Base-by-base conservation (phyloP, 2,113 vertebrate genomes). In the Nothoprocta pentlandii region DNA sequence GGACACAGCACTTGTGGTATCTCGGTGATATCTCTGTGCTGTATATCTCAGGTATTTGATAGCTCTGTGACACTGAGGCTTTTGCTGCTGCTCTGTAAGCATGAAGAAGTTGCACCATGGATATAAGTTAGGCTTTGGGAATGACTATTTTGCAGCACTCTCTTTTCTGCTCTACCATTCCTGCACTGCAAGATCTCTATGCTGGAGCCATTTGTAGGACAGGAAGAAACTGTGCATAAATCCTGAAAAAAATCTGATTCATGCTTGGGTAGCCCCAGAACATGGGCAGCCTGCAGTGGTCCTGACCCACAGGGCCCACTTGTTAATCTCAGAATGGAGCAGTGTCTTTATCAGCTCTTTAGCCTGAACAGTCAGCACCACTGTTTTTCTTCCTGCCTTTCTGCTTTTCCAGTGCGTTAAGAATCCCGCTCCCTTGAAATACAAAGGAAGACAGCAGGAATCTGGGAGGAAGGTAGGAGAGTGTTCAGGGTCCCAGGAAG, bases 331-430 rank as follows among this genome's bases (percentile, higher is more conserved):
- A 16, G 75, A 32, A 8, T 87, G 84, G 75, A 73, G 34, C 88
- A 82, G 58, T 22, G 59, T 91, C 66, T 85, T 79, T 21, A 54
- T 68, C 78, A 85, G 88, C 80, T 87, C 51, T 81, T 93, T 51
- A 74, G 0, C 26, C 36, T 54, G n/a, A 88, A 42, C 44, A 32
- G 49, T 9, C 80, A 90, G 36, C 64, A 68, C 23, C 77, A 41
- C n/a, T 6, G 34, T n/a, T 87, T 79, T 73, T 53, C 42, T 89
- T 91, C 41, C 54, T 16, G 32, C 49, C 53, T 9, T 46, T 84
- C 20, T 58, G 28, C 28, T 84, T 84, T 64, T 32, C 51, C 84
- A 42, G 14, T 78, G 23, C 51, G 76, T 87, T 34, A 70, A 90
- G 49, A 81, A 23, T 47, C 8, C 67, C 34, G 11, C 44, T 87